These are phyloP conservation scores for Rhynchotus rufescens DNA, from an alignment of 2,797 vertebrate genomes.

Conservation along the genomic window DNA sequence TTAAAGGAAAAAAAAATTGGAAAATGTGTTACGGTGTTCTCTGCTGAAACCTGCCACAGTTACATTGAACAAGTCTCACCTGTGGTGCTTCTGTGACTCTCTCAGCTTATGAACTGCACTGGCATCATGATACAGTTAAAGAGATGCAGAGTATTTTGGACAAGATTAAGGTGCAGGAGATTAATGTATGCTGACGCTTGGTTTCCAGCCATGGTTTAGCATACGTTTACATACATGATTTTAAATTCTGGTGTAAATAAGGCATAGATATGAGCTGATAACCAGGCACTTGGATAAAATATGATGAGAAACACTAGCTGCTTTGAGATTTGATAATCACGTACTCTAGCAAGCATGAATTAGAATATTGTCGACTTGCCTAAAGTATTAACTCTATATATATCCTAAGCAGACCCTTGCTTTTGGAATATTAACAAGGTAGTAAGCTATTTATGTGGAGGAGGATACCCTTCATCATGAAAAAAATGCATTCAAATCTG, in stretches of 20 bases:
- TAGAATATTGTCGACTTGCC: not conserved
- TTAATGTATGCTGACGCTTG: not conserved
- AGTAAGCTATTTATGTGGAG: not conserved
- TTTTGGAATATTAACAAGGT: not conserved
- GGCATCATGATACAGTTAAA: not conserved
- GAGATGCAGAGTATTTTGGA: not conserved
- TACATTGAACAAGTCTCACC: fast-evolving
- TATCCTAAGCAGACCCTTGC: not conserved
- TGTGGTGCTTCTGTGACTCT: not conserved
- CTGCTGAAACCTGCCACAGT: not conserved
- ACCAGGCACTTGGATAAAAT: not conserved
- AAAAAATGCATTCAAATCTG: not conserved
- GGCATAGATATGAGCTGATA: constrained; percentile 33
- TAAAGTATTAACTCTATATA: not conserved
- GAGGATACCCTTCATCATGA: not conserved
- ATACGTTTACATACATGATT: not conserved
- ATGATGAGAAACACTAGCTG: not conserved
- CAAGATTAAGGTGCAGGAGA: not conserved
- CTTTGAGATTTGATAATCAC: not conserved
- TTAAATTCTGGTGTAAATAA: constrained; percentile 16
- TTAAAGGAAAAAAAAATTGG: not conserved
- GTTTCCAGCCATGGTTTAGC: not conserved
- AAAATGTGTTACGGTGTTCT: not conserved
- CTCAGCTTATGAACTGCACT: not conserved
- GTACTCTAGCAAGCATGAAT: not conserved